Evolutionary conservation across 1,140 invertebrate species (phyloP).

Genomic region (Trichogramma pretiosum): DNA sequence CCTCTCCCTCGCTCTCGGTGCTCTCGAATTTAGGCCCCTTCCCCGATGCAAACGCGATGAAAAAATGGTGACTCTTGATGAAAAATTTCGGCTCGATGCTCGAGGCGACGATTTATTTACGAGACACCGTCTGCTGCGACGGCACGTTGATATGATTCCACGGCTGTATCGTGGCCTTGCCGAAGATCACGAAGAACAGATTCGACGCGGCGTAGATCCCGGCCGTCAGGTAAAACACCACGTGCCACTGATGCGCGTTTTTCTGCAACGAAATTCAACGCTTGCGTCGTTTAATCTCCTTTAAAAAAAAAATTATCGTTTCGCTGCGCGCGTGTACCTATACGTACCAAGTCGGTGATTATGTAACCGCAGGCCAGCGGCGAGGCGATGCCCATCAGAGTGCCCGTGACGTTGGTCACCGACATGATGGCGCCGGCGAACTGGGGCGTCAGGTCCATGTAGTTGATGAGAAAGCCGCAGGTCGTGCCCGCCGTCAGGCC

Average conservation of each 20-base stretch:
- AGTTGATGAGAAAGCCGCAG: conserved; percentile 51
- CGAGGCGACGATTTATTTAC: too few species aligned
- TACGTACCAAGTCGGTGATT: conserved; percentile 34
- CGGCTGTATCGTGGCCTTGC: conserved; percentile 34
- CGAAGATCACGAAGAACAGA: conserved; percentile 44
- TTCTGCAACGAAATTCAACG: conserved; percentile 4
- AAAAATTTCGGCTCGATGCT: too few species aligned
- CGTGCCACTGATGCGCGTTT: conserved; percentile 42
- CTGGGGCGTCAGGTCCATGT: conserved; percentile 59
- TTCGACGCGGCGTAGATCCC: conserved; percentile 46
- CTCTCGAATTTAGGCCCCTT: too few species aligned
- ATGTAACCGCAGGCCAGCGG: conserved; percentile 46
- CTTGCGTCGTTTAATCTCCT: too few species aligned
- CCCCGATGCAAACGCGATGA: too few species aligned
- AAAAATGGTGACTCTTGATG: too few species aligned
- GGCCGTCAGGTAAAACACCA: conserved; percentile 50
- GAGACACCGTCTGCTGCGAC: too few species aligned
- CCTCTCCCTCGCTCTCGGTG: too few species aligned
- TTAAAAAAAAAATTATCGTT: not conserved
- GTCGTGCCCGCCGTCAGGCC: conserved; percentile 51
- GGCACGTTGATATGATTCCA: too few species aligned
- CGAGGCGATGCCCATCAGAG: conserved; percentile 53
- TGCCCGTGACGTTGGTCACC: conserved; percentile 55
- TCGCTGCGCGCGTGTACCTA: not conserved
- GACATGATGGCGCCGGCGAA: conserved; percentile 57